These are phyloP conservation scores for Lonchura striata DNA, from an alignment of 2,113 vertebrate species.

Conservation along the genomic window DNA sequence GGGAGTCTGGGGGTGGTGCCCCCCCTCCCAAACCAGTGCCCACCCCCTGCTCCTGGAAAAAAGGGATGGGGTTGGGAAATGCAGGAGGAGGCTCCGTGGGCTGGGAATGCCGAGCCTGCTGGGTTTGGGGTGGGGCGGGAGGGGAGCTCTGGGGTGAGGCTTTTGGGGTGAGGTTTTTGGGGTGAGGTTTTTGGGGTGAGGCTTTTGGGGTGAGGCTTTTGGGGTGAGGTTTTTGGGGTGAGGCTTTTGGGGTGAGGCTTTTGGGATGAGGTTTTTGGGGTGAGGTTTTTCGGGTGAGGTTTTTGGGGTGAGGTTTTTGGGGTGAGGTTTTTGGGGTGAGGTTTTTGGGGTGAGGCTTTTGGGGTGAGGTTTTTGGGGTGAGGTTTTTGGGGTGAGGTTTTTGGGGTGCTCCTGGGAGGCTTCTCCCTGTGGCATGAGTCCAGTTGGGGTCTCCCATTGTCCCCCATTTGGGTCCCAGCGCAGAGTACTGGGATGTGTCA, in stretches of 20 bases:
- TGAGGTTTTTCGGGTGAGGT: no score
- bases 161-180: no score
- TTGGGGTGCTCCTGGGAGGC: not conserved
- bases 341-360: no score
- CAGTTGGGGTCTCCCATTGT: no score
- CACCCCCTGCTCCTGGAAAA: not conserved
- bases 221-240: not conserved
- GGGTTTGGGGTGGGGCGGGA: not conserved
- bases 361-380: no score
- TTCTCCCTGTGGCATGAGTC: not conserved
- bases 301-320: no score
- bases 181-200: not conserved
- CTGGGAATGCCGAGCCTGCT: not conserved
- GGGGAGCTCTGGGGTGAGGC: not conserved
- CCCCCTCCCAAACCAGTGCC: not conserved
- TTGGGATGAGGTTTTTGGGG: no score
- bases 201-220: no score
- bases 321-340: no score
- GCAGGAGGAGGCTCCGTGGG: not conserved
- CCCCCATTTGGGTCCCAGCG: no score
- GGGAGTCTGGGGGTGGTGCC: rapidly evolving
- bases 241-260: no score
- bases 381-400: no score
- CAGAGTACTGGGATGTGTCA: not conserved
- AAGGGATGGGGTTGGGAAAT: not conserved